phyloP scores from a whole-genome alignment of 2,797 vertebrate genomes.

The Hydrocynus forskahlii region DNA sequence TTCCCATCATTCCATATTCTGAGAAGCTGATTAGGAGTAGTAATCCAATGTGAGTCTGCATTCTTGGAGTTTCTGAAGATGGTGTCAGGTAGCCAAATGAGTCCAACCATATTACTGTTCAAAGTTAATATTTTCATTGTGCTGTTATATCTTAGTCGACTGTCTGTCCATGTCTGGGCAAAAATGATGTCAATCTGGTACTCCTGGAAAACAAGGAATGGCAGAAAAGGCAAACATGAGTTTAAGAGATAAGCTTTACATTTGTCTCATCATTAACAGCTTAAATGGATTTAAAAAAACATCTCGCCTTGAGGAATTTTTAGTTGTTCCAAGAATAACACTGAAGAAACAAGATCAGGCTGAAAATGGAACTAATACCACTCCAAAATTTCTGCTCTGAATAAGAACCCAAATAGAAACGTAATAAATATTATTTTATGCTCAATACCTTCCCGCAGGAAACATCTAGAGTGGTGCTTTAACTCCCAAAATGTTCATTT shows the following conservation, averaged over 20 bases:
- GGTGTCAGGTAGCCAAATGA: conserved; percentile 95
- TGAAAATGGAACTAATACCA: neutral
- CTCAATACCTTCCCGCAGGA: neutral
- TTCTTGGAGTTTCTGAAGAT: conserved; percentile 97
- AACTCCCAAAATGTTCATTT: neutral
- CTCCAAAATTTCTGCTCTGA: neutral
- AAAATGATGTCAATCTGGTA: conserved; percentile 99
- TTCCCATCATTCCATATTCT: conserved; percentile 97
- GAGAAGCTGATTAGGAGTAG: conserved; percentile 94
- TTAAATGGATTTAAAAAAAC: neutral
- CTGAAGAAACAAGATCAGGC: neutral
- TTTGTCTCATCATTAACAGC: conserved; percentile 3
- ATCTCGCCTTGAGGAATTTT: neutral
- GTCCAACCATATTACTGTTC: conserved; percentile 95
- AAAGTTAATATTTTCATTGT: conserved; percentile 92
- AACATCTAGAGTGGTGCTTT: neutral
- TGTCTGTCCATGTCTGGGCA: conserved; percentile 97
- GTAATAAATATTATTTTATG: neutral
- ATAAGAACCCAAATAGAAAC: neutral
- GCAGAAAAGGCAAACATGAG: conserved; percentile 57
- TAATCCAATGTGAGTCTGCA: conserved; percentile 96
- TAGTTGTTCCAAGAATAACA: neutral
- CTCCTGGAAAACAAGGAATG: conserved; percentile 77
- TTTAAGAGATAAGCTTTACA: neutral
- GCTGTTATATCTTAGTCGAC: conserved; percentile 93